Evolutionary conservation across 1,140 invertebrate species (phyloP), one percentile per base, ranked within the genome.

Genomic region (Papilio machaon): DNA sequence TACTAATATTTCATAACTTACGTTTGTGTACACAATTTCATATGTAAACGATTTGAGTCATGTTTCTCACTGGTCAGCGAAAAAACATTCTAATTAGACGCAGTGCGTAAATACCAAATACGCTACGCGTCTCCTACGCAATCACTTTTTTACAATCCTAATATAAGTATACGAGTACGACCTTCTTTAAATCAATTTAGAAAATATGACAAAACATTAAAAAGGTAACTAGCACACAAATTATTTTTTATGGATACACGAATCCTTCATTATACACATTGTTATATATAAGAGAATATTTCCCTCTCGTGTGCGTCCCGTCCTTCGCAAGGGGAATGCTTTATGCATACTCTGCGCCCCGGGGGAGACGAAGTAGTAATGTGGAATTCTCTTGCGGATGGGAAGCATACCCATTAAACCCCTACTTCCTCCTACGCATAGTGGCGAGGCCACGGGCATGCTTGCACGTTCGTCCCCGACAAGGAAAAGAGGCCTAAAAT

Each of bases 11-110:
- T 70, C 64, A 38, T 11, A 70, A 64, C 60, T 64, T 30, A 64
- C 11, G 30, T 15, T 70, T 70, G 13, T 70, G 11, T 70, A 70
- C 64, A 70, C 60, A 38, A 17, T 70, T 70, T 70, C 30, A 35
- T 70, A 70, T 17, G 23, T 38, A 11, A 70, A 35, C 13, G 6
- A 38, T 70, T 70, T 70, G 64, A 70, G 64, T 70, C 64, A 70
- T 70, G 19, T 70, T 70, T 70, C 64, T 70, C 64, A 38, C 64
- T 70, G 13, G 35, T 15, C 64, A 19, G 64, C 64, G 64, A 70
- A 70, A 43, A 64, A 70, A 70, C 64, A 70, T 38, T 70, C 30
- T 70, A 70, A 70, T 70, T 70, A 70, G 64, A 70, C 64, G 64
- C 30, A 35, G 30, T 70, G 64, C 64, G 64, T 70, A 70, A 70